phyloP scores from a whole-genome alignment of 53 echinoderm and acorn worm species.

The Hippasteria phrygiana region DNA sequence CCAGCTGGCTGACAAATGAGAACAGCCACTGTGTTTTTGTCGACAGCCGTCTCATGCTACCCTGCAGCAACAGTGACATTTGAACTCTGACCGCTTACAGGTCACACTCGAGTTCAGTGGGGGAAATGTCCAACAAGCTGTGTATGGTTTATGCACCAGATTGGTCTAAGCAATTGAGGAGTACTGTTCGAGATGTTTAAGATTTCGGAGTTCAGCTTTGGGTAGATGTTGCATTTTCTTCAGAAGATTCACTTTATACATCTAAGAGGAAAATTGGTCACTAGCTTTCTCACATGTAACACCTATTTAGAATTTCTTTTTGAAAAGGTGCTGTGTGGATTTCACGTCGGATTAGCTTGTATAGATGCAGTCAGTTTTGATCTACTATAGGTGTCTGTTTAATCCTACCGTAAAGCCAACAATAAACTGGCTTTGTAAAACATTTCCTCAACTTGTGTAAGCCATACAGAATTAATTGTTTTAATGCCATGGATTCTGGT shows the following conservation, averaged over 20 bases:
- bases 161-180: conserved; percentile 20
- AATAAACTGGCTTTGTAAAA: background rate
- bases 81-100: conserved; percentile 1
- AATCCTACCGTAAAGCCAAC: background rate
- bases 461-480: background rate
- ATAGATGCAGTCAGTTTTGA: background rate
- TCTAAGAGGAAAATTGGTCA: background rate
- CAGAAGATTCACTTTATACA: conserved; percentile 11
- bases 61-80: conserved; percentile 10
- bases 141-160: conserved; percentile 18
- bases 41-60: background rate
- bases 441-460: background rate
- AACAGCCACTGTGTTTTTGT: background rate
- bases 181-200: background rate
- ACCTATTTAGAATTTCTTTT: conserved; percentile 29
- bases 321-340: conserved; percentile 48
- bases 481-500: background rate
- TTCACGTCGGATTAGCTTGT: conserved; percentile 30
- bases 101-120: background rate
- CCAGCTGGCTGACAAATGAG: conserved; percentile 16
- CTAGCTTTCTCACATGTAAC: conserved; percentile 40
- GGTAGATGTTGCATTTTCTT: background rate
- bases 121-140: background rate
- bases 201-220: conserved; percentile 17
- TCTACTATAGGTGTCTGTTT: background rate